These are phyloP conservation scores for Sebastes minor DNA, from an alignment of 2,797 vertebrate species.

Conservation along the genomic window DNA sequence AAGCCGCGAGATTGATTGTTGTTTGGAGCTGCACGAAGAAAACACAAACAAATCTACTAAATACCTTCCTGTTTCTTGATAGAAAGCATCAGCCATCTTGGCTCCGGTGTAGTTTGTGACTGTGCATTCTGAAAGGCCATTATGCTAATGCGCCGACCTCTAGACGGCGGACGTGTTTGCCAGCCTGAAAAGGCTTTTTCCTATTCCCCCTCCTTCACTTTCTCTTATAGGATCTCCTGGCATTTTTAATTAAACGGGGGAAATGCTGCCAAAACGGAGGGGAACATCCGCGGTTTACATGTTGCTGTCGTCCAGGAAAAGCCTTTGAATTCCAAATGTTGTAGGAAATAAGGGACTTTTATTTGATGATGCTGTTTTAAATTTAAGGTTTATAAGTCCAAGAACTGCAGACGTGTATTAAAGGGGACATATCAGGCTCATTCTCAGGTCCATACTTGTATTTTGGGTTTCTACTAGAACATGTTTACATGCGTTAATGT, in stretches of 20 bases:
- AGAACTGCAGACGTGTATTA: not conserved
- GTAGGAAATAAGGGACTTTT: not conserved
- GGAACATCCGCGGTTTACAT: slow-evolving; percentile 13
- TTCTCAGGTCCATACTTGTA: too few relatives aligned
- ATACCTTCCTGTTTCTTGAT: slow-evolving; percentile 46
- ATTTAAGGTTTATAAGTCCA: not conserved
- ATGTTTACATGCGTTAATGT: too few relatives aligned
- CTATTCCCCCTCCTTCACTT: slow-evolving; percentile 24
- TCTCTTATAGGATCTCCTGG: slow-evolving; percentile 8
- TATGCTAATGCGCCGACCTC: slow-evolving; percentile 57
- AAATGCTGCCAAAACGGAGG: slow-evolving; percentile 15
- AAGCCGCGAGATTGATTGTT: slow-evolving; percentile 39
- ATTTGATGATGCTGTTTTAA: not conserved
- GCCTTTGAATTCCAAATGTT: slow-evolving; percentile 6
- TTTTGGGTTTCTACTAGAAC: too few relatives aligned
- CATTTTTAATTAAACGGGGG: slow-evolving; percentile 48
- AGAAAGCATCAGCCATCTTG: slow-evolving; percentile 38
- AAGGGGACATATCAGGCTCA: not conserved
- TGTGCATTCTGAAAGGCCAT: slow-evolving; percentile 53
- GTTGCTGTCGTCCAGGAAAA: slow-evolving; percentile 1
- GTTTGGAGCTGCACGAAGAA: slow-evolving; percentile 50
- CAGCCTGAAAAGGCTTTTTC: slow-evolving; percentile 38
- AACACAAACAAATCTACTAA: slow-evolving; percentile 56
- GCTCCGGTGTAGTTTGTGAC: slow-evolving; percentile 38
- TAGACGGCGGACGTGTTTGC: slow-evolving; percentile 43